These are phyloP conservation scores for Amblyjoppa proteus DNA, from an alignment of 2,888 invertebrate species.

Conservation along the genomic window DNA sequence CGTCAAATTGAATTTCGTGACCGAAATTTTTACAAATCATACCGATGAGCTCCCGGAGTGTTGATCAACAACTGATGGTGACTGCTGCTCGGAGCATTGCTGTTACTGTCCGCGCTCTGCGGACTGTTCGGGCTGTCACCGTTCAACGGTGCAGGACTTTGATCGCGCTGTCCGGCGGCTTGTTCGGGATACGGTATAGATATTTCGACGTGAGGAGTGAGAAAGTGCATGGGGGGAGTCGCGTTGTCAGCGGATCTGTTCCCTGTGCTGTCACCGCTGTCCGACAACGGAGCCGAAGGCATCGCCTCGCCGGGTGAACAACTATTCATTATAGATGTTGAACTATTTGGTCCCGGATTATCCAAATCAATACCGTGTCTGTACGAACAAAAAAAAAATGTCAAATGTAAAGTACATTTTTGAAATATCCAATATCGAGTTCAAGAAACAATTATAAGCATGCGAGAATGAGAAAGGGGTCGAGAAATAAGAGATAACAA, in stretches of 20 bases:
- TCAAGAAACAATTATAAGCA: neutral
- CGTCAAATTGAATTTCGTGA: neutral
- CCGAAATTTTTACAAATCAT: slow-evolving; percentile 43
- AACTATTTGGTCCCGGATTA: slow-evolving; percentile 94
- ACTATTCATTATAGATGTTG: slow-evolving; percentile 91
- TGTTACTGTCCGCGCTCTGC: slow-evolving; percentile 93
- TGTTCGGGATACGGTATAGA: slow-evolving; percentile 94
- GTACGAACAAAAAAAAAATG: slow-evolving; percentile 72
- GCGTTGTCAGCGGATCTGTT: slow-evolving; percentile 94
- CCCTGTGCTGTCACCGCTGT: slow-evolving; percentile 93
- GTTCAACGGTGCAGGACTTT: slow-evolving; percentile 86
- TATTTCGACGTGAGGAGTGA: slow-evolving; percentile 96
- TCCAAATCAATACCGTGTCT: slow-evolving; percentile 96
- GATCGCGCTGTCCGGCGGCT: slow-evolving; percentile 82
- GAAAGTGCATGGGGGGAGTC: slow-evolving; percentile 96
- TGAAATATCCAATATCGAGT: neutral
- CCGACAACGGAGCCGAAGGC: slow-evolving; percentile 92
- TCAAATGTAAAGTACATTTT: slow-evolving; percentile 6
- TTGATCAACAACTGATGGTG: slow-evolving; percentile 86
- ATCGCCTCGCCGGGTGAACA: slow-evolving; percentile 88
- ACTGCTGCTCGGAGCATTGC: slow-evolving; percentile 91
- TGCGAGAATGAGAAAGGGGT: neutral
- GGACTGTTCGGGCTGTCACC: slow-evolving; percentile 91
- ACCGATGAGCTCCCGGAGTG: slow-evolving; percentile 83
- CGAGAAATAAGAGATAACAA: neutral